phyloP scores from a whole-genome alignment of 2,113 vertebrate species.

The Dasypus novemcinctus region DNA sequence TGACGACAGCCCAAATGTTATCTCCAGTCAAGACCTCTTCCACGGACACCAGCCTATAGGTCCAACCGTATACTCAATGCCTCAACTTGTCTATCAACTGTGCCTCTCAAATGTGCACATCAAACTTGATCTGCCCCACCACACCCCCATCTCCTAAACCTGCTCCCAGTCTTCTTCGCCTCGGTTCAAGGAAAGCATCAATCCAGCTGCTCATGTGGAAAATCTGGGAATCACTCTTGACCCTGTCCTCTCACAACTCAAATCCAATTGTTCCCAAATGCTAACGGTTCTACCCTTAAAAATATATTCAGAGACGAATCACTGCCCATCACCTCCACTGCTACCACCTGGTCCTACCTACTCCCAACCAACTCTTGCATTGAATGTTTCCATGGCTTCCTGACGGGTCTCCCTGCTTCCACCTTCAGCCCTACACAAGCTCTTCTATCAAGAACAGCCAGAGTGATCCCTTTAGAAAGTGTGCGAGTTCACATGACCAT shows the following conservation, averaged over 20 bases:
- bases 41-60: background rate
- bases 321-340: background rate
- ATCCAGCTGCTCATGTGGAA: background rate
- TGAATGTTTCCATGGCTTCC: background rate
- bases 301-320: background rate
- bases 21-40: background rate
- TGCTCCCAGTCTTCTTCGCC: background rate
- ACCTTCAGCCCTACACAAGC: background rate
- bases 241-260: background rate
- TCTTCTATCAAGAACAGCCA: background rate
- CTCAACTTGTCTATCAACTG: background rate
- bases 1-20: background rate
- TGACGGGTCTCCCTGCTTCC: background rate
- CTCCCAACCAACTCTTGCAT: rapidly evolving
- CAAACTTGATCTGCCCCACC: background rate
- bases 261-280: background rate
- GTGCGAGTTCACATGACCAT: background rate
- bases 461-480: background rate
- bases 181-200: background rate
- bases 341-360: background rate
- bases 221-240: background rate
- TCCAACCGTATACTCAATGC: background rate
- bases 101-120: background rate
- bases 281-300: background rate
- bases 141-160: background rate